Evolutionary conservation across 2,113 vertebrate species (phyloP).

Genomic region (Strix uralensis): DNA sequence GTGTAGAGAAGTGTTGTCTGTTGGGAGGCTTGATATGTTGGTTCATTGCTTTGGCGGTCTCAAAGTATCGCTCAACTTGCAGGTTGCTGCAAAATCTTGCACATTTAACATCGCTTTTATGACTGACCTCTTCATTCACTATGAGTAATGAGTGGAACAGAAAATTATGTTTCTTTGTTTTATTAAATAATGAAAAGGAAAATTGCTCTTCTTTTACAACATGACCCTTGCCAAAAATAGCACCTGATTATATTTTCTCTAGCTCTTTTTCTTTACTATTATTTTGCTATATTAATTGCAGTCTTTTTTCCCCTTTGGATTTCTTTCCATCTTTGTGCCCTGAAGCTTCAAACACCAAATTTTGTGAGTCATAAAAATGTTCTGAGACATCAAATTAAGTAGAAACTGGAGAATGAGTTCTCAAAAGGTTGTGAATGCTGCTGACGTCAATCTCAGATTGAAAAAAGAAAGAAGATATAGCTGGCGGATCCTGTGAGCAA

Average conservation of each 20-base stretch:
- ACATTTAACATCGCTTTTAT: neutral
- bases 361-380: conserved; percentile 70
- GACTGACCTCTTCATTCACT: neutral
- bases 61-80: neutral
- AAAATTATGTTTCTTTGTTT: conserved; percentile 31
- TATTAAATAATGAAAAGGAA: neutral
- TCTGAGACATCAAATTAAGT: conserved; percentile 69
- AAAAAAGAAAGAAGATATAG: conserved; percentile 58
- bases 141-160: neutral
- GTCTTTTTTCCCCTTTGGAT: conserved; percentile 7
- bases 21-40: neutral
- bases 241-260: conserved; percentile 35
- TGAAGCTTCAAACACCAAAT: conserved; percentile 40
- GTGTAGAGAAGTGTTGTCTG: neutral
- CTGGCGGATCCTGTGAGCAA: conserved; percentile 30
- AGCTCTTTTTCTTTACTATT: conserved; percentile 29
- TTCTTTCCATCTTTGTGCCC: conserved; percentile 26
- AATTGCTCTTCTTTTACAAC: neutral
- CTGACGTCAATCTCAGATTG: conserved; percentile 67
- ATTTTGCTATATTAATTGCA: conserved; percentile 58
- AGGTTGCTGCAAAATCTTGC: neutral
- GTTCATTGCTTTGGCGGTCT: neutral
- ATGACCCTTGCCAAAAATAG: conserved; percentile 36
- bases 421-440: conserved; percentile 64
- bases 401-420: conserved; percentile 59